A percentile compares a stretch with the other conserved stretches of the same genome.
These are phyloP conservation scores for Thamnophis elegans DNA, from an alignment of 2,797 vertebrate species.

Conservation along the genomic window DNA sequence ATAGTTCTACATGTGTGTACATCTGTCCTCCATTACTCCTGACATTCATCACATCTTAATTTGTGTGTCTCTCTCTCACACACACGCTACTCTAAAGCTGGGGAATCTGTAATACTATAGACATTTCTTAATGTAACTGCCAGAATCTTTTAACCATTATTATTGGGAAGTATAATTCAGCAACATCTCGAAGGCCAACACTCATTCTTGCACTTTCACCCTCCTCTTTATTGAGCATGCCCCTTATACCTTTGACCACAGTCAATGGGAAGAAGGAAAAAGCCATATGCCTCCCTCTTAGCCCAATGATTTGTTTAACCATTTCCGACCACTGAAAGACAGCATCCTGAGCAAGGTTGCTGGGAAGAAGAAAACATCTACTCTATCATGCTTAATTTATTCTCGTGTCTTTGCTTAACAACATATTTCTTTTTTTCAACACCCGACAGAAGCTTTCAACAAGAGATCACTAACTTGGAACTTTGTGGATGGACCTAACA, in stretches of 20 bases:
- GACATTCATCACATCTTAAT: neutral
- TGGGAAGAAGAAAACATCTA: neutral
- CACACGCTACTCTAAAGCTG: neutral
- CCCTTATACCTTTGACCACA: neutral
- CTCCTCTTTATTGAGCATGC: neutral
- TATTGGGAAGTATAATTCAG: neutral
- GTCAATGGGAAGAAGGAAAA: neutral
- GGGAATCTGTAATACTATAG: neutral
- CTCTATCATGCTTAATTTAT: neutral
- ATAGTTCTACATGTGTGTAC: neutral
- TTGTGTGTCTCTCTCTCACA: neutral
- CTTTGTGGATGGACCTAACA: constrained; percentile 44
- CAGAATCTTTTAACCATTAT: neutral
- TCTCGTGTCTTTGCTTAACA: neutral
- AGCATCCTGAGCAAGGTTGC: neutral
- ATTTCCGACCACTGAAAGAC: neutral
- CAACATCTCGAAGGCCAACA: neutral
- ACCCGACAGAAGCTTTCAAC: neutral
- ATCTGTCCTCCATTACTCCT: neutral
- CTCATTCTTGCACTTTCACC: neutral
- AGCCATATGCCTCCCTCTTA: neutral
- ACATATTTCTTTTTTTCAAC: neutral
- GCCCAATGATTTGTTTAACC: neutral
- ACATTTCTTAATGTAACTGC: neutral
- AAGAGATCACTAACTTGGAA: constrained; percentile 40